Percentiles rank a stretch among this genome's conserved stretches.
Conservation (phyloP, 1,140 invertebrate genomes). For the Ceratosolen solmsi region DNA sequence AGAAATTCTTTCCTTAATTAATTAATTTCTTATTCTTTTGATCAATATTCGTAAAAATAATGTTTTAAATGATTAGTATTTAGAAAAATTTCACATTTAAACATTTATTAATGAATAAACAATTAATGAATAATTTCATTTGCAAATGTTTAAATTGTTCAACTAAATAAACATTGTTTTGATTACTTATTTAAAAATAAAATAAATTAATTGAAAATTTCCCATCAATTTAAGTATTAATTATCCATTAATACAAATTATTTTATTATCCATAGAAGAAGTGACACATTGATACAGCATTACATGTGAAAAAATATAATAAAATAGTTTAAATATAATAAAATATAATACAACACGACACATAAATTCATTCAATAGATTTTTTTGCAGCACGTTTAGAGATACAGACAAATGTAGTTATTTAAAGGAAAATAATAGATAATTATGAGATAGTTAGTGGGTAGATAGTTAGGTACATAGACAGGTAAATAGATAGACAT, state of each 20-base stretch:
- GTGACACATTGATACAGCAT: constrained; percentile 39
- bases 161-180: too few relatives aligned
- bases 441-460: neutral
- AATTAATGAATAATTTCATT: too few relatives aligned
- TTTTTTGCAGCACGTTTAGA: constrained; percentile 27
- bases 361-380: constrained; percentile 27
- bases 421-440: neutral
- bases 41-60: too few relatives aligned
- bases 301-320: constrained; percentile 13
- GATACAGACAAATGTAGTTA: neutral
- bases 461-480: neutral
- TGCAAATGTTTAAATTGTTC: too few relatives aligned
- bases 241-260: neutral
- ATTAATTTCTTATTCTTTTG: too few relatives aligned
- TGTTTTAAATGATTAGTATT: too few relatives aligned
- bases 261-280: constrained; percentile 14
- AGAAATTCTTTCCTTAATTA: too few relatives aligned
- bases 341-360: constrained; percentile 23
- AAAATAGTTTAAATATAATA: neutral
- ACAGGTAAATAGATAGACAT: neutral
- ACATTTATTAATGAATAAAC: too few relatives aligned
- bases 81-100: too few relatives aligned
- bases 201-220: too few relatives aligned
- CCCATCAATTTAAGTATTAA: neutral
- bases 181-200: too few relatives aligned